Evolutionary conservation across 2,797 vertebrate species (phyloP).

Genomic region (Tarsius wallacei): DNA sequence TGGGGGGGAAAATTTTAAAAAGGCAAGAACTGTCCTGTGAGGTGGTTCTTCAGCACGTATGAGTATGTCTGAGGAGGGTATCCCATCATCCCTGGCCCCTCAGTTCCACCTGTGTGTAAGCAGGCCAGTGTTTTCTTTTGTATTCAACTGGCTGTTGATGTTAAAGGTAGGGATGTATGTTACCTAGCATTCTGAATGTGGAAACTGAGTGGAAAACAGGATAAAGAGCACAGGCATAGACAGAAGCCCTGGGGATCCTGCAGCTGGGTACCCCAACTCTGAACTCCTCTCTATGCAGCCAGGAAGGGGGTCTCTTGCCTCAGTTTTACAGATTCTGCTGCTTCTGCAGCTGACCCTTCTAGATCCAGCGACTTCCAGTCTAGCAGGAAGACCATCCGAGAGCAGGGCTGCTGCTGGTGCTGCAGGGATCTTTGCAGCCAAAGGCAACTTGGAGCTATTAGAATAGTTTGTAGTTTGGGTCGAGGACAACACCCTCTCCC

Average conservation of each 20-base stretch:
- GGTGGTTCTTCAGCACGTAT: not conserved
- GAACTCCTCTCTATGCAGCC: conserved; percentile 43
- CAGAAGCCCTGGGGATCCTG: conserved; percentile 80
- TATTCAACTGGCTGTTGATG: not conserved
- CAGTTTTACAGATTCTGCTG: not conserved
- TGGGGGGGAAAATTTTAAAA: not conserved
- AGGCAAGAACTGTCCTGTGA: rapidly evolving
- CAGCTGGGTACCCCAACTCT: not conserved
- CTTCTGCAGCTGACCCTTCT: too few relatives aligned
- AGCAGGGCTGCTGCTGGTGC: too few relatives aligned
- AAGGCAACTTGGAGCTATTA: not conserved
- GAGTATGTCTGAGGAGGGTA: not conserved
- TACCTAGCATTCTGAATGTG: conserved; percentile 78
- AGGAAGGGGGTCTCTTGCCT: not conserved
- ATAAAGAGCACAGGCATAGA: conserved; percentile 82
- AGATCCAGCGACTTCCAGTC: not conserved
- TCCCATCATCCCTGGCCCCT: not conserved
- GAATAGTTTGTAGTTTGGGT: not conserved
- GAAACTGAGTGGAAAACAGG: conserved; percentile 49
- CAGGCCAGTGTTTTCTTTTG: not conserved
- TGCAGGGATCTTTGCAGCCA: not conserved
- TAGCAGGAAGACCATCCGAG: not conserved
- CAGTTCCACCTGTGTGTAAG: too few relatives aligned
- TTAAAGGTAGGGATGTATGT: conserved; percentile 27
- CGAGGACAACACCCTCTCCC: not conserved